Evolutionary conservation across 2,888 invertebrate genomes (phyloP).

Genomic region (Ethmia dodecea): DNA sequence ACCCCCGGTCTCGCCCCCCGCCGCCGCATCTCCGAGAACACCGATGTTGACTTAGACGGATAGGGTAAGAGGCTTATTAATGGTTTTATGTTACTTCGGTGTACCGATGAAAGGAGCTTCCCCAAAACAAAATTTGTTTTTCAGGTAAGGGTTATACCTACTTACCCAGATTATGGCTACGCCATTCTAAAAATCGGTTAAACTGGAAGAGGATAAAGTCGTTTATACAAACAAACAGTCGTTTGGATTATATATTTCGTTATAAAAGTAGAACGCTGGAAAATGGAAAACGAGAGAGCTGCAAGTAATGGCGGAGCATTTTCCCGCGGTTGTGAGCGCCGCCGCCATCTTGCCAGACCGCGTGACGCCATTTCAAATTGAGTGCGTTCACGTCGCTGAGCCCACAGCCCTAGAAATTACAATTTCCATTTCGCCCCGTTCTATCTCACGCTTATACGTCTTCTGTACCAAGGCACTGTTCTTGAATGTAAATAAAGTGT

Average conservation of each 20-base stretch:
- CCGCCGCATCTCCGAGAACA: slow-evolving; percentile 60
- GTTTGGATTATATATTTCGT: slow-evolving; percentile 25
- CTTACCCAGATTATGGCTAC: slow-evolving; percentile 3
- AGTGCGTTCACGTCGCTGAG: slow-evolving; percentile 42
- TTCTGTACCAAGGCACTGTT: background rate
- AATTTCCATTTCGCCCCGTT: slow-evolving; percentile 39
- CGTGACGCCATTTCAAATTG: slow-evolving; percentile 71
- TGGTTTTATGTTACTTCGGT: slow-evolving; percentile 70
- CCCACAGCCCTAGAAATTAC: slow-evolving; percentile 24
- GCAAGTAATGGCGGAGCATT: slow-evolving; percentile 49
- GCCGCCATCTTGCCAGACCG: slow-evolving; percentile 72
- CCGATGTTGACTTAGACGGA: slow-evolving; percentile 77
- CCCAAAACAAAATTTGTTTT: slow-evolving; percentile 20
- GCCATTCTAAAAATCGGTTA: slow-evolving; percentile 16
- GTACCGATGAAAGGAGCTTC: slow-evolving; percentile 39
- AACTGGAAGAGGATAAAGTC: slow-evolving; percentile 19
- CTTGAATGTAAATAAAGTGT: background rate
- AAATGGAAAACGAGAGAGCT: slow-evolving; percentile 41
- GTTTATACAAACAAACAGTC: slow-evolving; percentile 19
- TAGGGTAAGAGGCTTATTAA: slow-evolving; percentile 78
- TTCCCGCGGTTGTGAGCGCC: slow-evolving; percentile 30
- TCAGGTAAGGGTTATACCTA: slow-evolving; percentile 9
- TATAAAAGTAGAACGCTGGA: slow-evolving; percentile 31
- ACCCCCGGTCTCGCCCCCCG: slow-evolving; percentile 34
- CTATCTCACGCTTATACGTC: slow-evolving; percentile 7